phyloP scores from a whole-genome alignment of 2,888 invertebrate species.

The Myopa testacea region DNA sequence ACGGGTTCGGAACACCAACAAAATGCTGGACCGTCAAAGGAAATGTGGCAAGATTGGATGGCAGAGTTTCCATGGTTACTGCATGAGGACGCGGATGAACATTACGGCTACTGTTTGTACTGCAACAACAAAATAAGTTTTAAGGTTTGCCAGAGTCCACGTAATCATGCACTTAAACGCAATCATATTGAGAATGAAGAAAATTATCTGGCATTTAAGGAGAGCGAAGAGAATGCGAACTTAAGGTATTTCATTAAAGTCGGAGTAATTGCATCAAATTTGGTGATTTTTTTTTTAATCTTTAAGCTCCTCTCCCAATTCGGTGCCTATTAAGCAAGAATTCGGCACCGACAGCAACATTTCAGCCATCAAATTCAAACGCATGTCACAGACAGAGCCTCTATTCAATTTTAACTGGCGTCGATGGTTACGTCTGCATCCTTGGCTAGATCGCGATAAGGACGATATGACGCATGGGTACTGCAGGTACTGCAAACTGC shows the following conservation, averaged over 20 bases:
- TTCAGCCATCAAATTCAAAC: slow-evolving; percentile 52
- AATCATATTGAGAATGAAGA: slow-evolving; percentile 58
- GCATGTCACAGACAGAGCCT: slow-evolving; percentile 51
- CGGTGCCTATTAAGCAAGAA: slow-evolving; percentile 53
- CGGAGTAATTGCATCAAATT: neutral
- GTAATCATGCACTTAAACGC: slow-evolving; percentile 54
- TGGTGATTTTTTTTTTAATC: neutral
- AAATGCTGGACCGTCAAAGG: neutral
- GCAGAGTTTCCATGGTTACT: slow-evolving; percentile 59
- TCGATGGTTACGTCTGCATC: slow-evolving; percentile 54
- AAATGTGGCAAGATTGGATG: slow-evolving; percentile 51
- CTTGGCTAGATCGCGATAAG: slow-evolving; percentile 55
- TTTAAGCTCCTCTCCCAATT: slow-evolving; percentile 1
- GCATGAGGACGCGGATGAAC: slow-evolving; percentile 53
- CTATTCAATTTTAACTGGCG: slow-evolving; percentile 59
- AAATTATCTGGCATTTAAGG: slow-evolving; percentile 56
- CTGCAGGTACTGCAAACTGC: slow-evolving; percentile 56
- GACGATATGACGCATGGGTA: slow-evolving; percentile 52
- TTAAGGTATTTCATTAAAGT: slow-evolving; percentile 41
- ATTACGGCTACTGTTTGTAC: slow-evolving; percentile 58
- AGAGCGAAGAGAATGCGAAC: slow-evolving; percentile 47
- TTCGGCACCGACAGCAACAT: slow-evolving; percentile 55
- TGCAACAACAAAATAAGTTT: slow-evolving; percentile 55
- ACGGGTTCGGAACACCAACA: neutral
- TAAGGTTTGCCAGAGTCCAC: slow-evolving; percentile 45